A percentile compares a stretch with the other conserved stretches of the same genome.
Conservation (phyloP, 1,140 invertebrate species). For the Drosophila mojavensis region DNA sequence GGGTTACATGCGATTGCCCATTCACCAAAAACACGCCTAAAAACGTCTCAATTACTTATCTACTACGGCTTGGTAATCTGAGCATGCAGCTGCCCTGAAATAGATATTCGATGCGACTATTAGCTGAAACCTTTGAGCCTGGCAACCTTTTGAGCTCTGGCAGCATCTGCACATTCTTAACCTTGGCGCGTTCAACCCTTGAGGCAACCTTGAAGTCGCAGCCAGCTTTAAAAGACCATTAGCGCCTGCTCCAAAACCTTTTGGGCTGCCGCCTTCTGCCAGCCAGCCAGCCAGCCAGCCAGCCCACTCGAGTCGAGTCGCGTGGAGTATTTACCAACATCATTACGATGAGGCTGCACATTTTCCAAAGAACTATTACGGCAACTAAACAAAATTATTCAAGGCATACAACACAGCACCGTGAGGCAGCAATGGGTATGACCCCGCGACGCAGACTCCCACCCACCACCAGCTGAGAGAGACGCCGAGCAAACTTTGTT, state of each 20-base stretch:
- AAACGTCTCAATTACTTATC: slow-evolving; percentile 67
- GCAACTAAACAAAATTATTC: slow-evolving; percentile 74
- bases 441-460: slow-evolving; percentile 17
- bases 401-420: slow-evolving; percentile 28
- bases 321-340: slow-evolving; percentile 70
- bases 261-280: slow-evolving; percentile 23
- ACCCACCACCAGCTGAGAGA: slow-evolving; percentile 27
- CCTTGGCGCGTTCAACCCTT: slow-evolving; percentile 24
- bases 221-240: slow-evolving; percentile 68
- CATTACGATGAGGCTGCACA: slow-evolving; percentile 77
- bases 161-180: slow-evolving; percentile 43
- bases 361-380: slow-evolving; percentile 76
- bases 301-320: slow-evolving; percentile 19
- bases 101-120: slow-evolving; percentile 38
- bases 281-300: background rate
- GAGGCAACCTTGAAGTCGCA: slow-evolving; percentile 61
- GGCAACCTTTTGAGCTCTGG: background rate
- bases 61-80: slow-evolving; percentile 28
- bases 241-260: slow-evolving; percentile 66
- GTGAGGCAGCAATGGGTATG: slow-evolving; percentile 15
- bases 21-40: background rate
- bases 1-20: no score
- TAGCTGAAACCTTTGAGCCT: slow-evolving; percentile 34
- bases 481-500: slow-evolving; percentile 38
- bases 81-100: slow-evolving; percentile 31